phyloP scores from a whole-genome alignment of 2,888 invertebrate species.

The Panzeria rudis region DNA sequence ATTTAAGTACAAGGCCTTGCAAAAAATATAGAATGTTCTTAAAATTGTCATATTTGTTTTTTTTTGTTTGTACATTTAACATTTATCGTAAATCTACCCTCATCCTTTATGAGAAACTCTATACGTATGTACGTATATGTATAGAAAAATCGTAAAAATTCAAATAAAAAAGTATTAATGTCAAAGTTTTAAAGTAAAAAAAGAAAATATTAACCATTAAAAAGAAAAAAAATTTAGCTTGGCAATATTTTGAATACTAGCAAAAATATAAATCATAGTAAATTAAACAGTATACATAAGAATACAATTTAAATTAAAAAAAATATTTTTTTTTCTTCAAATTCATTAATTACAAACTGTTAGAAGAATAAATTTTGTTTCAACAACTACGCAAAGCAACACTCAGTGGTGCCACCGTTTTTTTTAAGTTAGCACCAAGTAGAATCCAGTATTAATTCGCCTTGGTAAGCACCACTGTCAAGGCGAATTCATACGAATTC shows the following conservation, averaged over 20 bases:
- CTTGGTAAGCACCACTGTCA: no score
- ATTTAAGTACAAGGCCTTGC: slow-evolving; percentile 62
- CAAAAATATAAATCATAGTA: no score
- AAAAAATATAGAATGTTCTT: slow-evolving; percentile 45
- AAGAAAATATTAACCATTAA: not conserved
- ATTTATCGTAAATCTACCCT: slow-evolving; percentile 39
- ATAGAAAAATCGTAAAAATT: not conserved
- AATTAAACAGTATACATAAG: no score
- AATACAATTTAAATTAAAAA: not conserved
- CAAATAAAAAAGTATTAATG: not conserved
- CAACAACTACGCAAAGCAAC: not conserved
- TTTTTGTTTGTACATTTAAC: slow-evolving; percentile 54
- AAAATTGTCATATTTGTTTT: slow-evolving; percentile 24
- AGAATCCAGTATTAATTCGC: no score
- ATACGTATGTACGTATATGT: not conserved
- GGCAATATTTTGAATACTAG: not conserved
- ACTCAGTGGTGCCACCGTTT: not conserved
- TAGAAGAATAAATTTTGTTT: no score
- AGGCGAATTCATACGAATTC: no score
- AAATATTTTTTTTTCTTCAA: not conserved
- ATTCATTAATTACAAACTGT: no score
- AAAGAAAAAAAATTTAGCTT: no score
- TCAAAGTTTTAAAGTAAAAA: not conserved
- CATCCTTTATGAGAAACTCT: slow-evolving; percentile 12
- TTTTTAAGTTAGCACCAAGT: no score